Evolutionary conservation across 2,888 invertebrate species (phyloP), one percentile per base, ranked within the genome.

Genomic region (Acleris emargana): DNA sequence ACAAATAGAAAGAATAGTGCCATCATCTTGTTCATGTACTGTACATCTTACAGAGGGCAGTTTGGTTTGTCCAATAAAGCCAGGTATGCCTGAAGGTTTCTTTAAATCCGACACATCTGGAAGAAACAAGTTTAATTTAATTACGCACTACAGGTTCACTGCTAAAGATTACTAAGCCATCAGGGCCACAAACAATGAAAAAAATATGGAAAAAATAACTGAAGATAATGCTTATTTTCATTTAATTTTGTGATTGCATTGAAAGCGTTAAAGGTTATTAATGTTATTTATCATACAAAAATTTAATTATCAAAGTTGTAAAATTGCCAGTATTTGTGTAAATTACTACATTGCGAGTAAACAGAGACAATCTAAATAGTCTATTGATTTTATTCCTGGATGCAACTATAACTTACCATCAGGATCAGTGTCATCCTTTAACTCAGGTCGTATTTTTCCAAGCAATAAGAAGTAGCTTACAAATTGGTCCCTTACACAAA

Each of bases 21-120:
- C 98, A 87, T 99, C 98, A 62, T 97, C 96, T 87, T 99, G 98
- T 82, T 98, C 97, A 82, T 99, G 99, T 1, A 98, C 95, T 28
- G 96, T 95, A 11, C 95, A 95, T 67, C 93, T 85, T 2, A 93
- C 83, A 16, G 91, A 87, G 7, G 93, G 89, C 58, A 93, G 74
- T 71, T 88, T 79, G 73, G 92, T 84, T 4, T 81, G 87, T 2
- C 87, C 94, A 76, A 91, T 90, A 75, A 78, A 81, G 9, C 92
- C 92, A 55, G 92, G 92, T 75, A 92, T 90, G 1, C 89, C 94
- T 76, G 83, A 91, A 55, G 95, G 94, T 57, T 95, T 93, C 63
- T 93, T 85, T 67, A 97, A 88, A 64, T 95, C 91, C 6, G 95
- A 94, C 5, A 97, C 95, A 93, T 97, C 97, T 96, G 85, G 28